Evolutionary conservation across 2,113 vertebrate genomes (phyloP).

Genomic region (Haemorhous mexicanus): DNA sequence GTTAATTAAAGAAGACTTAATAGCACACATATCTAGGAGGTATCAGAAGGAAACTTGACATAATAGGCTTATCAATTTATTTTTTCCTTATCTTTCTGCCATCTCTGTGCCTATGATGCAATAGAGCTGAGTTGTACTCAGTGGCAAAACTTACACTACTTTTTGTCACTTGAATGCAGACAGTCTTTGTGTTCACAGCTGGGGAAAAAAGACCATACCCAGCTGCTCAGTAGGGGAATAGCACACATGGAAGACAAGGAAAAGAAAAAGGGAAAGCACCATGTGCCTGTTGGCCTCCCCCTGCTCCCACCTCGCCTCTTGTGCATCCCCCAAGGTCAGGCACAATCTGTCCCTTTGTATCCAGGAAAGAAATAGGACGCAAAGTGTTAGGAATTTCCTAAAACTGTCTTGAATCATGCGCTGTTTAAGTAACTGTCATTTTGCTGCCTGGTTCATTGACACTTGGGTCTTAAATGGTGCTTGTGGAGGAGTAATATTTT

Average conservation of each 20-base stretch:
- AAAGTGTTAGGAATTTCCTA: conserved; percentile 72
- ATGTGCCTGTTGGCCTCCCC: not conserved
- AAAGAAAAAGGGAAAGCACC: not conserved
- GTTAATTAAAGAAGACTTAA: not conserved
- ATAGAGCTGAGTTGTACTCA: not conserved
- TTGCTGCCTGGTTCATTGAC: conserved; percentile 72
- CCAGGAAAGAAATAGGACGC: conserved; percentile 16
- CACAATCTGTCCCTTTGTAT: conserved; percentile 65
- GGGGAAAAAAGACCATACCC: not conserved
- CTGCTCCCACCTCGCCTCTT: not conserved
- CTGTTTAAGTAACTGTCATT: conserved; percentile 75
- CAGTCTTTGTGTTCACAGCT: not conserved
- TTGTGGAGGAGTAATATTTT: conserved; percentile 69
- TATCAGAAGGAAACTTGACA: not conserved
- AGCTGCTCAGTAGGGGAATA: not conserved
- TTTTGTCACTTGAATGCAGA: not conserved
- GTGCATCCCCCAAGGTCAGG: not conserved
- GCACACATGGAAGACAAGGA: not conserved
- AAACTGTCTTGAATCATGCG: conserved; percentile 69
- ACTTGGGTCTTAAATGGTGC: conserved; percentile 70
- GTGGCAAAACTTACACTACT: not conserved
- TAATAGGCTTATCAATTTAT: not conserved
- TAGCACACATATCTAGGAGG: not conserved
- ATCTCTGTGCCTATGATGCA: not conserved
- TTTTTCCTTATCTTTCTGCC: not conserved